Percentiles rank a stretch among this genome's conserved stretches.
Conservation (phyloP, 1,140 invertebrate genomes). For the Samia ricini region DNA sequence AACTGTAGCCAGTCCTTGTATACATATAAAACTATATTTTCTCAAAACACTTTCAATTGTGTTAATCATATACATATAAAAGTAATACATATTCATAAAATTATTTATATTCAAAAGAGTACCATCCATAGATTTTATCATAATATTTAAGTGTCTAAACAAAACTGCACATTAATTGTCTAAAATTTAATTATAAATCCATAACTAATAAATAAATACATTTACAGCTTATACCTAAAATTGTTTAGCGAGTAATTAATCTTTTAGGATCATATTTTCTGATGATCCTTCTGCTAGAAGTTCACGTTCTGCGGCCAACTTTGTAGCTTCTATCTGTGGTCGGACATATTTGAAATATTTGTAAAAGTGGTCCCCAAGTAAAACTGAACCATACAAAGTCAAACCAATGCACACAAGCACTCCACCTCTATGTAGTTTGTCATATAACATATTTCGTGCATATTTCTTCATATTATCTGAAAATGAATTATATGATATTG, state of each 20-base stretch:
- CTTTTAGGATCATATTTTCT: constrained; percentile 44
- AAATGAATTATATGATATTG: no score
- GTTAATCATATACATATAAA: no score
- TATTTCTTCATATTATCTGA: constrained; percentile 72
- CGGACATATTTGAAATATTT: constrained; percentile 70
- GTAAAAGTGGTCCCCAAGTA: constrained; percentile 69
- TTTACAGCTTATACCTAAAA: constrained; percentile 18
- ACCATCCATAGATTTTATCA: background rate
- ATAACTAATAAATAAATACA: constrained; percentile 17
- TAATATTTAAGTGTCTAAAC: background rate
- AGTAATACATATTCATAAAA: background rate
- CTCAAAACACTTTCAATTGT: no score
- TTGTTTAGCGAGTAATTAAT: constrained; percentile 15
- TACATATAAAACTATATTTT: no score
- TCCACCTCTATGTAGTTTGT: constrained; percentile 73
- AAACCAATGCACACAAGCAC: constrained; percentile 75
- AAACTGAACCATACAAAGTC: constrained; percentile 68
- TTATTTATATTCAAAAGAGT: background rate
- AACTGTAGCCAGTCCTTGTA: no score
- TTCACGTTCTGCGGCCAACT: constrained; percentile 63
- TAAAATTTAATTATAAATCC: constrained; percentile 23
- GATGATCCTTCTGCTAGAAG: constrained; percentile 75
- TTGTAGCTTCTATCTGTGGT: constrained; percentile 63
- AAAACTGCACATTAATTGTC: background rate
- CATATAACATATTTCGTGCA: constrained; percentile 60